These are phyloP conservation scores for Lagenorhynchus albirostris DNA, from an alignment of 2,113 vertebrate genomes.

Conservation along the genomic window DNA sequence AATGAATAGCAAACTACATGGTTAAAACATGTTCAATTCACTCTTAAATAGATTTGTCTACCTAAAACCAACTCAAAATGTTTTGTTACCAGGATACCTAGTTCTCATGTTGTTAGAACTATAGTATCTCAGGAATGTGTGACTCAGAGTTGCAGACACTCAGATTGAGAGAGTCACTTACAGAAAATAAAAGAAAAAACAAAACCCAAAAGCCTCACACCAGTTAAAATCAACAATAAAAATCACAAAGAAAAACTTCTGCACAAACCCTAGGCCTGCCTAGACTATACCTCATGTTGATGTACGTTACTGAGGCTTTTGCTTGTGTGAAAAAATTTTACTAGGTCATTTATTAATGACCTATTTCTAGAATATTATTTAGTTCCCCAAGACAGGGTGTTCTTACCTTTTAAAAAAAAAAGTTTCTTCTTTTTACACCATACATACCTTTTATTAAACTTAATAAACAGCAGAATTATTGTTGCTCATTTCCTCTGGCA, in stretches of 20 bases:
- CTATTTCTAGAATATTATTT: background rate
- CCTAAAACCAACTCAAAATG: background rate
- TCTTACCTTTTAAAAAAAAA: background rate
- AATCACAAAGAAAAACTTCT: background rate
- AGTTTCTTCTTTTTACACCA: background rate
- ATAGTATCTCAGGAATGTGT: background rate
- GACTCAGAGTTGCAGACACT: conserved; percentile 22
- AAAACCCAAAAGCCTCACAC: background rate
- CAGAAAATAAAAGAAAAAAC: conserved; percentile 9
- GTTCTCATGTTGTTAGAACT: conserved; percentile 20
- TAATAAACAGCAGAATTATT: background rate
- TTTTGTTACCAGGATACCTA: background rate
- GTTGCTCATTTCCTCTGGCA: background rate
- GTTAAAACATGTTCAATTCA: background rate
- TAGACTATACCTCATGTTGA: background rate
- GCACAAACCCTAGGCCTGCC: background rate
- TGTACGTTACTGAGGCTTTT: background rate
- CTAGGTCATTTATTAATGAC: background rate
- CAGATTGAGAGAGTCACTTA: background rate
- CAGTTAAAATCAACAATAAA: background rate
- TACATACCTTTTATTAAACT: background rate
- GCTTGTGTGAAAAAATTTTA: background rate
- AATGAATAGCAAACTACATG: background rate
- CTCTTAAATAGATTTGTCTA: background rate
- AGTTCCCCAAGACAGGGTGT: background rate